phyloP scores from a whole-genome alignment of 2,113 vertebrate genomes.

The Climacteris rufus region DNA sequence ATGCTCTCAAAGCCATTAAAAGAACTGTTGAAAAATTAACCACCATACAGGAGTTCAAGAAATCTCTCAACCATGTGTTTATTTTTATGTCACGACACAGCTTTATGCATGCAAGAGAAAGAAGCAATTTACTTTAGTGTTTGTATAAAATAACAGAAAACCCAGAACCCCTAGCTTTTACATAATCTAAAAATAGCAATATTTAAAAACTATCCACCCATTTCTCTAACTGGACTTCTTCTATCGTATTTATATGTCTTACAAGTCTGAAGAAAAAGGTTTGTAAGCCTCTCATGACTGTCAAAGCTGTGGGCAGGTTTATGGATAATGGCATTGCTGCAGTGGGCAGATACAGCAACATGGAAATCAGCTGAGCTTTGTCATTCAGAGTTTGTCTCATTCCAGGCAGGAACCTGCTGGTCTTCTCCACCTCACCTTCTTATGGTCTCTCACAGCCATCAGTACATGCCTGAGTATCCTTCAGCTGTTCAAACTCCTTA shows the following conservation, averaged over 20 bases:
- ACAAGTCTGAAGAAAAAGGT: neutral
- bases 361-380: neutral
- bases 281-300: neutral
- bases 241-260: neutral
- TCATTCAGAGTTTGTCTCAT: neutral
- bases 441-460: neutral
- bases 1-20: constrained; percentile 36
- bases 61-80: constrained; percentile 22
- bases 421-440: neutral
- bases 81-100: constrained; percentile 15
- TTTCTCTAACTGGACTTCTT: neutral
- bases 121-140: neutral
- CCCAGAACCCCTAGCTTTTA: neutral
- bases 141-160: neutral
- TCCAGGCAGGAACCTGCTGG: neutral
- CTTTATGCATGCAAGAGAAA: neutral
- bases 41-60: neutral
- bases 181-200: neutral
- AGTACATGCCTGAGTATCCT: neutral
- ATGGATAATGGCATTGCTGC: neutral
- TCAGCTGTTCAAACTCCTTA: neutral
- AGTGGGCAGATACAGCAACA: neutral
- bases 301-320: neutral
- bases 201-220: neutral
- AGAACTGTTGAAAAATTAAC: constrained; percentile 59